Conservation (phyloP, 2,797 vertebrate species). For the Epinephelus malabaricus region DNA sequence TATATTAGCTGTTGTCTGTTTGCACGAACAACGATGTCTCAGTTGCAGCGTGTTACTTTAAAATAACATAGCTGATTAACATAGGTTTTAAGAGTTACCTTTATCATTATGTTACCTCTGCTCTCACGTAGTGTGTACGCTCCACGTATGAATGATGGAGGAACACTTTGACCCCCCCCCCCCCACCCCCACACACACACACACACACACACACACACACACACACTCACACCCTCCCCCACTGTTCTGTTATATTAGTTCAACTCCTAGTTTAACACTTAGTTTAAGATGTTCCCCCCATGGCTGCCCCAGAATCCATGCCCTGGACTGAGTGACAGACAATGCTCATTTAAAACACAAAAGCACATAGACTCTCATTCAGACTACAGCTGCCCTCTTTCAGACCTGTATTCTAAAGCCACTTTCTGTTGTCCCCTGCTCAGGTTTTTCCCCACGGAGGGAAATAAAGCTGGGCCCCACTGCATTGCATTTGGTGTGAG, state of each 20-base stretch:
- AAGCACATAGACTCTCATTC: constrained; percentile 95
- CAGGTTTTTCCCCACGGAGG: constrained; percentile 88
- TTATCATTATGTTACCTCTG: constrained; percentile 19
- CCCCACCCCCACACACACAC: no score
- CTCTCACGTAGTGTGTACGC: background rate
- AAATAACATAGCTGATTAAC: constrained; percentile 4
- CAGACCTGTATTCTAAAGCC: constrained; percentile 91
- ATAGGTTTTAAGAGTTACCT: background rate
- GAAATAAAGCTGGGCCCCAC: constrained; percentile 89
- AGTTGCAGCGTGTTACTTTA: background rate
- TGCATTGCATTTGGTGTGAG: constrained; percentile 90
- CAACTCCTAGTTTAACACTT: constrained; percentile 71
- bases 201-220: no score
- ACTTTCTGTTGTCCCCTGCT: constrained; percentile 92
- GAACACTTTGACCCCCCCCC: background rate
- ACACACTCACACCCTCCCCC: background rate
- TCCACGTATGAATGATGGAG: constrained; percentile 4
- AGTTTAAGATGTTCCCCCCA: constrained; percentile 90
- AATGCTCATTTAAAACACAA: constrained; percentile 99
- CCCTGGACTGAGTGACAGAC: constrained; percentile 90
- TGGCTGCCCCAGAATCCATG: constrained; percentile 62
- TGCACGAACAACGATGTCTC: background rate
- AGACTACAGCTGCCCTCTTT: constrained; percentile 98
- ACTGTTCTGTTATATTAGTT: constrained; percentile 15
- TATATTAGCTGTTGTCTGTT: background rate